Conservation (phyloP, 1,140 invertebrate genomes). For the Temnothorax longispinosus region DNA sequence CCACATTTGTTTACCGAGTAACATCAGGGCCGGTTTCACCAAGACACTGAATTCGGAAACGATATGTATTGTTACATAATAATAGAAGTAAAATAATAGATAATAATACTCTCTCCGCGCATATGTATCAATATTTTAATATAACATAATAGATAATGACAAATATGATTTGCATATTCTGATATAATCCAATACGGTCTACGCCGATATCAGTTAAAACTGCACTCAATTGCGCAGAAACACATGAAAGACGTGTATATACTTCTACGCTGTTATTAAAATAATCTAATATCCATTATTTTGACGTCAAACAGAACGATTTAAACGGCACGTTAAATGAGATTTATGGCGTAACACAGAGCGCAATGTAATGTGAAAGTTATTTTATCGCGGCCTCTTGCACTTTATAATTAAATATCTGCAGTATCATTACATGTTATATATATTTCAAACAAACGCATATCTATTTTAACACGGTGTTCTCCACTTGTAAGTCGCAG, state of each 20-base stretch:
- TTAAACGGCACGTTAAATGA: background rate
- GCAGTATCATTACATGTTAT: background rate
- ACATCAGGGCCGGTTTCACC: slow-evolving; percentile 7
- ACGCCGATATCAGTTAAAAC: background rate
- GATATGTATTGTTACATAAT: background rate
- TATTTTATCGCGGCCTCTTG: background rate
- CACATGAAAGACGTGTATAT: background rate
- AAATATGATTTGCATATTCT: background rate
- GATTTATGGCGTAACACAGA: background rate
- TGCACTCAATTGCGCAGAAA: background rate
- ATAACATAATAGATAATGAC: background rate
- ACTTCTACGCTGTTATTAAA: background rate
- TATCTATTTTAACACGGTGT: background rate
- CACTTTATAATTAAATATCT: background rate
- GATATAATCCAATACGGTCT: background rate
- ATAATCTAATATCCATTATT: slow-evolving; percentile 2
- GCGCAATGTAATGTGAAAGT: background rate
- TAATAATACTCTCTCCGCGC: background rate
- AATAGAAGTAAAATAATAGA: slow-evolving; percentile 3
- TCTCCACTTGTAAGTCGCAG: background rate
- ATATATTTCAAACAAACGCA: background rate
- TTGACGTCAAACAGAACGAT: background rate
- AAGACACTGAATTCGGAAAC: background rate
- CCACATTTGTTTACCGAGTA: slow-evolving; percentile 43
- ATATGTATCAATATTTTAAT: background rate